Percentiles rank a stretch among this genome's conserved stretches.
Conservation (phyloP, 2,888 invertebrate species). For the Chrysomela aeneicollis region DNA sequence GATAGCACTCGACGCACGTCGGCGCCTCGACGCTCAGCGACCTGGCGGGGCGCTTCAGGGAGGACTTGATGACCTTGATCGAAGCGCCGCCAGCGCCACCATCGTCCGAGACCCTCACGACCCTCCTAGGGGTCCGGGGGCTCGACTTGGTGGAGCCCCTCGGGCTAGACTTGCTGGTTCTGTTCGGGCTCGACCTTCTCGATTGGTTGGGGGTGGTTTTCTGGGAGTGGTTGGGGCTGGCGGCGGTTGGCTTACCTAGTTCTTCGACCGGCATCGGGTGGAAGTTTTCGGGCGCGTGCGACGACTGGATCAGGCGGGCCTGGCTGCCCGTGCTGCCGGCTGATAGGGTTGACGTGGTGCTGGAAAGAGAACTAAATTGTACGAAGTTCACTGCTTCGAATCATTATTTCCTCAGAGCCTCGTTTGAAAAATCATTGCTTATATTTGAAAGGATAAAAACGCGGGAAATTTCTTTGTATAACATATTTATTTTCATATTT, state of each 20-base stretch:
- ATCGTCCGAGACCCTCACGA: conserved; percentile 41
- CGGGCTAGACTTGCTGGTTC: conserved; percentile 41
- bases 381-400: too few relatives aligned
- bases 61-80: conserved; percentile 55
- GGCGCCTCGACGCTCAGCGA: conserved; percentile 73
- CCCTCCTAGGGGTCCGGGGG: conserved; percentile 51
- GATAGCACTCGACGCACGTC: conserved; percentile 77
- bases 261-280: conserved; percentile 89
- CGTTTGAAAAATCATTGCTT: too few relatives aligned
- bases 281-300: conserved; percentile 91
- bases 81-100: conserved; percentile 47
- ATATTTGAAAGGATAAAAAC: too few relatives aligned
- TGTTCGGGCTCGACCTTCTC: conserved; percentile 40
- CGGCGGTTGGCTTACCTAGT: conserved; percentile 77
- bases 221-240: conserved; percentile 43
- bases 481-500: too few relatives aligned
- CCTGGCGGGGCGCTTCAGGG: conserved; percentile 60
- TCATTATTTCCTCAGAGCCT: too few relatives aligned
- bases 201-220: conserved; percentile 45
- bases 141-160: conserved; percentile 41
- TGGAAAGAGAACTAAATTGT: too few relatives aligned
- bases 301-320: conserved; percentile 91
- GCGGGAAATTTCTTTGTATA: too few relatives aligned
- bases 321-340: conserved; percentile 94
- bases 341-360: conserved; percentile 92